Evolutionary conservation across 1,140 invertebrate genomes (phyloP), one percentile per base, ranked within the genome.

Genomic region (Diabrotica undecimpunctata): DNA sequence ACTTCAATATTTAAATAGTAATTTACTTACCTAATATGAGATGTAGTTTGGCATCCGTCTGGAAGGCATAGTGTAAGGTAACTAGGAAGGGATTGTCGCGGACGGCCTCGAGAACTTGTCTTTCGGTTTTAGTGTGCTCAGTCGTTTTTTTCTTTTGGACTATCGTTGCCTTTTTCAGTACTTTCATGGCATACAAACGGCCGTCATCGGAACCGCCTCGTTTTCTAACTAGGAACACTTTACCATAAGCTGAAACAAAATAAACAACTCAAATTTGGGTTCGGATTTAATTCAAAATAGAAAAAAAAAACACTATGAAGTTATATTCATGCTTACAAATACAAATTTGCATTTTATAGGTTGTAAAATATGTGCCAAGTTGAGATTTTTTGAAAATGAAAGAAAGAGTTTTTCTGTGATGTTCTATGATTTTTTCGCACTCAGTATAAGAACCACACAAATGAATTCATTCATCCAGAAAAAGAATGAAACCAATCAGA

Each of bases 151-250:
- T 90, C 81, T 95, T 96, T 76, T 92, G 90, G 1, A 95, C 90
- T 65, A 96, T 94, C 1, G 90, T 89, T 4, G 91, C 90, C 78
- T 95, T 95, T 76, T 93, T 94, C 67, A 97, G 81, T 50, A 97
- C 92, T 79, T 97, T 97, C 94, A 97, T 96, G 8, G 95, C 95
- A 80, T 96, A 97, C 11, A 96, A 81, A 64, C 89, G 87, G 1
- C 90, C 89, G 68, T 88, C 84, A 81, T 97, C 94, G 7, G 85
- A 82, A 35, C 90, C 90, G 36, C 85, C 87, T 68, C 84, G 83
- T 81, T 96, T 96, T 62, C 92, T 84, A 46, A 96, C 94, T 72
- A 96, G 83, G 81, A 94, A 97, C 66, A 97, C 94, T 81, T 95
- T 95, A 68, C 94, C 94, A 79, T 97, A 97, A 38, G 94, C 94